A percentile compares a stretch with the other conserved stretches of the same genome.
Conservation (phyloP, 1,140 invertebrate genomes). For the Pantala flavescens region DNA sequence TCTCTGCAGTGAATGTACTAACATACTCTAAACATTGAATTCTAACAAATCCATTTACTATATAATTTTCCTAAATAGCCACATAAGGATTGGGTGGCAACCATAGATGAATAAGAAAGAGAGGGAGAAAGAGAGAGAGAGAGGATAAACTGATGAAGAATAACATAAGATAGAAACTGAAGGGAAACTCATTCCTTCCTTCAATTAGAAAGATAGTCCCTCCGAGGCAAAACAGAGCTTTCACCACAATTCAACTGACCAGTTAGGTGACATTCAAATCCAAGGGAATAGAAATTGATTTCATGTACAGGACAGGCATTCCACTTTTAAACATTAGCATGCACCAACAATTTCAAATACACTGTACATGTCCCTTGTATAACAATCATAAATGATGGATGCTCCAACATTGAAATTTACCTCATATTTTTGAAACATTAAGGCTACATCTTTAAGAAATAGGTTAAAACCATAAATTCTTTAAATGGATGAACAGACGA, state of each 20-base stretch:
- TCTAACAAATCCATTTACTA: too few relatives aligned
- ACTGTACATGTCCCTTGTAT: background rate
- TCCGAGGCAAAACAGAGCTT: background rate
- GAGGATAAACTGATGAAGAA: background rate
- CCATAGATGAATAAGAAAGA: too few relatives aligned
- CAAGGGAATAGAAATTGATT: background rate
- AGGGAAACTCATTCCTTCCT: slow-evolving; percentile 8
- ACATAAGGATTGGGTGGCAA: too few relatives aligned
- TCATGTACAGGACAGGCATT: background rate
- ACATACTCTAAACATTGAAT: too few relatives aligned
- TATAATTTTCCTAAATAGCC: too few relatives aligned
- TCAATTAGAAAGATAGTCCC: background rate
- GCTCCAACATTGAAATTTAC: background rate
- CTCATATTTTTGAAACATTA: slow-evolving; percentile 1
- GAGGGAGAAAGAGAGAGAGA: background rate
- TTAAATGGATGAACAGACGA: background rate
- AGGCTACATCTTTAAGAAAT: background rate
- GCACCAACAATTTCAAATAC: background rate
- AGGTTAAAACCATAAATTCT: background rate
- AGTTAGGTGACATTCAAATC: background rate
- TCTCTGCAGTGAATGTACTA: too few relatives aligned
- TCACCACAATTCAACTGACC: slow-evolving; percentile 9
- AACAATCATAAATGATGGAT: slow-evolving; percentile 7
- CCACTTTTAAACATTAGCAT: background rate
- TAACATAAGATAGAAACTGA: background rate